Evolutionary conservation across 2,113 vertebrate species (phyloP), one percentile per base, ranked within the genome.

Genomic region (Neoarius graeffei): DNA sequence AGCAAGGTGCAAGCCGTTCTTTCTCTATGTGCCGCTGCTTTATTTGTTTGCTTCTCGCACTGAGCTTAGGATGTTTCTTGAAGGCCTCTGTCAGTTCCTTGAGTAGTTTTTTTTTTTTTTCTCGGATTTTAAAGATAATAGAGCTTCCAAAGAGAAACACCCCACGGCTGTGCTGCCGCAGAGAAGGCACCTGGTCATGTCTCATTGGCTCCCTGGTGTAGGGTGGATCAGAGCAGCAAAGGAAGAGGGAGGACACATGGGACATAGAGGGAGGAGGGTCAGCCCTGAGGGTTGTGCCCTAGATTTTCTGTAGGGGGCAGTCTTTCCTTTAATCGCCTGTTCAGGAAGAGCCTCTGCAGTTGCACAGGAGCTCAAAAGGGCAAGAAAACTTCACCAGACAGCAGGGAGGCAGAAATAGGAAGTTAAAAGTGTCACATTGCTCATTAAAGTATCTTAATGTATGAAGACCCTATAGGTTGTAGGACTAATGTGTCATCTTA

Each of bases 171-270:
- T 86, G 79, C 86, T 57, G 84, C 85, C 87, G 89, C 56, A 62
- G 90, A 87, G 90, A 89, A 77, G 71, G 85, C 86, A 90, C 90
- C 89, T 90, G 87, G 90, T 87, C 90, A 89, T 79, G 89, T 91
- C 90, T 90, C 90, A 87, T 85, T 90, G 89, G 89, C 82, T 89
- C 74, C 82, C 76, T 90, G 87, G 89, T 89, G 84, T 74, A 90
- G 87, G 87, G 85, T 91, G 89, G 90, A 87, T 91, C 87, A 89
- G 81, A 80, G 66, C 62, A 81, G 89, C 77, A 52, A 59, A 25
- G 79, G 88, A 73, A 88, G 90, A 71, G 66, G 77, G 81, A 84
- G 81, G 66, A 80, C 85, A 83, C 82, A 81, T 60, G 57, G 83
- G 85, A 71, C 20, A 84, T 23, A 20, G 62, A 81, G 82, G 84